Conservation (phyloP, 53 echinoderm and acorn worm species). For the Apostichopus leukothele region DNA sequence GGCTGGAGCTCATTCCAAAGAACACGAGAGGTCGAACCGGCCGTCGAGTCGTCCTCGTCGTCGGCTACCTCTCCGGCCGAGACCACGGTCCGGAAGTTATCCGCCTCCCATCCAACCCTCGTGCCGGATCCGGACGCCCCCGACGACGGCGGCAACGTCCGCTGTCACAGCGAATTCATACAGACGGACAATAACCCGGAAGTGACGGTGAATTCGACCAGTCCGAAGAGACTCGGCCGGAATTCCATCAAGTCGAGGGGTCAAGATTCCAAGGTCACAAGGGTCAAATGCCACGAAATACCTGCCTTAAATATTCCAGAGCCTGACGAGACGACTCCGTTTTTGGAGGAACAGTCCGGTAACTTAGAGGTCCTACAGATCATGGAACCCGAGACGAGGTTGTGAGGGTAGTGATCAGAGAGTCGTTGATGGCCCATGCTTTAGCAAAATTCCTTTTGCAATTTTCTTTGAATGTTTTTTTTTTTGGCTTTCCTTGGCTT, state of each 20-base stretch:
- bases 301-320: constrained; percentile 46
- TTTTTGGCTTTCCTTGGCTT: neutral
- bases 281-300: constrained; percentile 29
- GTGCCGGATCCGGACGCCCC: constrained; percentile 10
- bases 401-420: neutral
- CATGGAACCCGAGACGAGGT: constrained; percentile 45
- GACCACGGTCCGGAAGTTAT: constrained; percentile 41
- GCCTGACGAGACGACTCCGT: constrained; percentile 34
- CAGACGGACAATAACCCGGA: constrained; percentile 4
- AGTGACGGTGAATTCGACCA: neutral
- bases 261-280: neutral
- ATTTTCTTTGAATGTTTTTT: neutral
- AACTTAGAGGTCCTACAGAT: constrained; percentile 30
- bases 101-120: constrained; percentile 39
- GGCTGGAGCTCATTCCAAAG: constrained; percentile 79
- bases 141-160: neutral
- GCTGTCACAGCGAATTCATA: constrained; percentile 10
- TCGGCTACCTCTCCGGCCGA: constrained; percentile 89
- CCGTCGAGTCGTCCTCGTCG: constrained; percentile 69
- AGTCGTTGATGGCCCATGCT: neutral
- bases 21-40: constrained; percentile 55
- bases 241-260: neutral
- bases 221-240: neutral
- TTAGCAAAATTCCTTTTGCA: neutral
- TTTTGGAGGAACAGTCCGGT: constrained; percentile 3